Conservation (phyloP, 1,140 invertebrate species). For the Drosophila seguyi region DNA sequence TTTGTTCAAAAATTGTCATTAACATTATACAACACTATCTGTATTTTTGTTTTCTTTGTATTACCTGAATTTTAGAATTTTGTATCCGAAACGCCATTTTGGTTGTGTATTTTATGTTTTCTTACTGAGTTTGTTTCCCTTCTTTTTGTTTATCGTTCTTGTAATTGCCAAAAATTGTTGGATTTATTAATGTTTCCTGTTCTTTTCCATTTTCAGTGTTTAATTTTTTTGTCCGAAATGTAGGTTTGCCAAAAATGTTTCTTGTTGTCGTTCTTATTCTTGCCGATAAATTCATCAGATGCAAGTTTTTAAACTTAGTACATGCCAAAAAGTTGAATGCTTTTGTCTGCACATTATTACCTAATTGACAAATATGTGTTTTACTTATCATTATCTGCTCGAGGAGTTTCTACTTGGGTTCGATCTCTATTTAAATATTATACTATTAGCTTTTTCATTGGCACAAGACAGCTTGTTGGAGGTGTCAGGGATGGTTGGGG, state of each 20-base stretch:
- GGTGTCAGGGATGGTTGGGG: conserved; percentile 6
- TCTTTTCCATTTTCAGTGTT: conserved; percentile 35
- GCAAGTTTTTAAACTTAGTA: conserved; percentile 33
- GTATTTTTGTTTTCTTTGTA: conserved; percentile 61
- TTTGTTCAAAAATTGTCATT: conserved; percentile 68
- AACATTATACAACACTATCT: conserved; percentile 83
- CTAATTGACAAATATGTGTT: conserved; percentile 69
- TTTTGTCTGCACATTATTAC: conserved; percentile 48
- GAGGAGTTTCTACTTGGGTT: conserved; percentile 29
- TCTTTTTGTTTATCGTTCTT: conserved; percentile 38
- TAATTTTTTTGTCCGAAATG: conserved; percentile 65
- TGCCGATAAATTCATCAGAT: conserved; percentile 15
- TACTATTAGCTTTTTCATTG: conserved; percentile 56
- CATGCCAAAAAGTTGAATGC: conserved; percentile 27
- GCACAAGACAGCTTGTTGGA: conserved; percentile 69
- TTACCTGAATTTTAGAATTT: conserved; percentile 85
- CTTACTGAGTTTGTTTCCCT: conserved; percentile 56
- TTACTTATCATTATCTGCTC: conserved; percentile 4
- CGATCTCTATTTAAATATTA: conserved; percentile 41
- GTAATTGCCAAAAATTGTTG: conserved; percentile 61
- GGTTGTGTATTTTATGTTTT: conserved; percentile 50
- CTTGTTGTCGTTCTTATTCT: conserved; percentile 6
- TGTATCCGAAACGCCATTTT: conserved; percentile 85
- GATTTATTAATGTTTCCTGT: conserved; percentile 31
- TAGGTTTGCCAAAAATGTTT: conserved; percentile 65